Conservation (phyloP, 2,888 invertebrate genomes). For the Acrobasis repandana region DNA sequence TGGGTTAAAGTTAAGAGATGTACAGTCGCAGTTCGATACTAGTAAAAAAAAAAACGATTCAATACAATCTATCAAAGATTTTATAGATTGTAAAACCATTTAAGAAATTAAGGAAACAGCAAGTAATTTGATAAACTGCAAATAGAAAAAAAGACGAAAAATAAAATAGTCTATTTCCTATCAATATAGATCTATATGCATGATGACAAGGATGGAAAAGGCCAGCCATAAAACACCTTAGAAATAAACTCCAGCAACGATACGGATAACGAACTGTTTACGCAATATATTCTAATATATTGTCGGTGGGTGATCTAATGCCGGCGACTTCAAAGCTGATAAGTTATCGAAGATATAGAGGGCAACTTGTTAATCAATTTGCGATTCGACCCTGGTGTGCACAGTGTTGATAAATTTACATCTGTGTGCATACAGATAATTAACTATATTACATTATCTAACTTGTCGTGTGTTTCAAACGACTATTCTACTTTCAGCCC, state of each 20-base stretch:
- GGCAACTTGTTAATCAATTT: constrained; percentile 13
- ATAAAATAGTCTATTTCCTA: too few relatives aligned
- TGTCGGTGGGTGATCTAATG: constrained; percentile 22
- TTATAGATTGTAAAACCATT: too few relatives aligned
- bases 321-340: constrained; percentile 16
- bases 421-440: neutral
- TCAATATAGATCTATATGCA: too few relatives aligned
- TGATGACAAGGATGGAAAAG: neutral
- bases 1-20: too few relatives aligned
- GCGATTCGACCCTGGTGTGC: constrained; percentile 10
- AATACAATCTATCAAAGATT: too few relatives aligned
- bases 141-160: too few relatives aligned
- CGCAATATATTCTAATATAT: neutral
- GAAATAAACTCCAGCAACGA: neutral
- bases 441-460: neutral
- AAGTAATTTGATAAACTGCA: too few relatives aligned
- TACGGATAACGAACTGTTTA: constrained; percentile 11
- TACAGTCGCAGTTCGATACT: too few relatives aligned
- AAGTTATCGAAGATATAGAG: constrained; percentile 16
- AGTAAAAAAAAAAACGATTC: too few relatives aligned
- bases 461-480: neutral
- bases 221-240: neutral
- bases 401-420: constrained; percentile 5
- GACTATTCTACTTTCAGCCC: neutral
- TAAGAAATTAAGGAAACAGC: too few relatives aligned